These are phyloP conservation scores for Acridotheres tristis DNA, from an alignment of 2,797 vertebrate species.

Conservation along the genomic window DNA sequence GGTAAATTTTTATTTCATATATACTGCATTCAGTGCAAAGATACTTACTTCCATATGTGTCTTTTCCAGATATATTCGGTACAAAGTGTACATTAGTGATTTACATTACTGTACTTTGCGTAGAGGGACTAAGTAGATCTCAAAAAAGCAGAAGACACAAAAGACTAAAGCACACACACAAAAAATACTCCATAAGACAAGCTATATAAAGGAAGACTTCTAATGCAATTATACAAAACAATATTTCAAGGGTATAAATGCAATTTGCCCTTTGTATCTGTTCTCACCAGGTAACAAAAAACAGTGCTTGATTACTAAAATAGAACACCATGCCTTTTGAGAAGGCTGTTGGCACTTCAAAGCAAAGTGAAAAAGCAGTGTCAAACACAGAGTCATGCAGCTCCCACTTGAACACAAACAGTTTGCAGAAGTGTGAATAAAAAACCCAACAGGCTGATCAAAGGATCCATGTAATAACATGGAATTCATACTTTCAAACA, in stretches of 20 bases:
- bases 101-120: background rate
- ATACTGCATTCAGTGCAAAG: background rate
- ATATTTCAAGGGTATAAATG: background rate
- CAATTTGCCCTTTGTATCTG: background rate
- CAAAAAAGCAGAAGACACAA: background rate
- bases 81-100: background rate
- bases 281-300: background rate
- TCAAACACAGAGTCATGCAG: background rate
- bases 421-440: background rate
- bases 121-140: background rate
- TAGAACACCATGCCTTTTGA: background rate
- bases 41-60: background rate
- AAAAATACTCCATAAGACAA: background rate
- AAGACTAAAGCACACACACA: background rate
- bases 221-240: background rate
- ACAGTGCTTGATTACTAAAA: background rate
- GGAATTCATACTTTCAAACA: background rate
- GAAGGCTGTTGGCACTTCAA: conserved; percentile 24
- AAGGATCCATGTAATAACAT: background rate
- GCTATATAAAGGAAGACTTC: background rate
- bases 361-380: conserved; percentile 1
- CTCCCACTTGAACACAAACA: background rate
- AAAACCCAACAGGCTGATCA: background rate
- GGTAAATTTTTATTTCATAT: background rate
- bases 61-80: background rate